Base-by-base conservation (phyloP, 2,113 vertebrate genomes). In the Aegithalos caudatus region DNA sequence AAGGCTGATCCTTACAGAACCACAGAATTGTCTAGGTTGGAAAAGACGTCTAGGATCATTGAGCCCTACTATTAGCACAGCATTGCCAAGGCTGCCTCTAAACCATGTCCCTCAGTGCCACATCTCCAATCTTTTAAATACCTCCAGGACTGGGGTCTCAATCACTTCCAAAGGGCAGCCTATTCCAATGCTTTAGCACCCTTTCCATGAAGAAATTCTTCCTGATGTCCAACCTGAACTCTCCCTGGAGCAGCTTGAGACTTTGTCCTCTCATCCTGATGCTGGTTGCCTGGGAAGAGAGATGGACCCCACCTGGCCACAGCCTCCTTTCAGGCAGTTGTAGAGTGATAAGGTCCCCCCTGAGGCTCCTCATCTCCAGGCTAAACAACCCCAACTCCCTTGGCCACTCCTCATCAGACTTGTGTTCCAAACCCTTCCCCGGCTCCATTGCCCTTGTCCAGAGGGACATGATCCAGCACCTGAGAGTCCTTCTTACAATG, bases 301-400 rank as follows among this genome's bases (percentile, higher is more conserved):
- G n/a, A 45, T 0, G 0, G 24, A 4, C 40, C 24, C 13, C 53
- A 40, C 12, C 25, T 27, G 48, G 14, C 29, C 21, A 1, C 29
- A 51, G 5, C 9, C 21, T 53, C 24, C 24, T 53, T 45, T 40
- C 25, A n/a, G 23, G 38, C 9, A 47, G 16, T 7, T 45, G 7
- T 17, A 38, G 23, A 38, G 15, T 2, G 3, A 21, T 40, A 40
- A 60, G 4, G 5, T 67, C n/a, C 0, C 2, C 1, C 16, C 24
- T 24, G 23, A n/a, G 24, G 13, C 45, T 53, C 16, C 38, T 81
- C 10, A 57, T 50, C 35, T 23, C 16, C 38, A 74, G n/a, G 20
- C 28, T 60, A 12, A 82, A 53, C 13, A 18, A 1, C 3, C 11
- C 14, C 7, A 29, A 2, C 7, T 44, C 7, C 15, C 51, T 21